Evolutionary conservation across 2,888 invertebrate species (phyloP).

Genomic region (Rhamphomyia laevipes): DNA sequence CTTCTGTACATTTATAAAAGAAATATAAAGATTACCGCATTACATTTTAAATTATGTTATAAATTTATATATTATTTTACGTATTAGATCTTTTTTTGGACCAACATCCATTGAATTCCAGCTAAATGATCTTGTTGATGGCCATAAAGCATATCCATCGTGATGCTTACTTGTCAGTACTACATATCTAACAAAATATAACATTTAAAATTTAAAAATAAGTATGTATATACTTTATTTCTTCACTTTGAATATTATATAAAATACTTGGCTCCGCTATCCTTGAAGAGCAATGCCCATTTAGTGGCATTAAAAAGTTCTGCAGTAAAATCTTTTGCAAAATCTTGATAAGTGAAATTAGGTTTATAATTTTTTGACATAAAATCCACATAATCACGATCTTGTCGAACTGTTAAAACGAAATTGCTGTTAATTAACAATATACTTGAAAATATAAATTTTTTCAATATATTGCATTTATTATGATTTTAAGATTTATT

Average conservation of each 20-base stretch:
- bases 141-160: conserved; percentile 76
- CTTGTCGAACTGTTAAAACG: too few relatives aligned
- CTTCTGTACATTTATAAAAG: conserved; percentile 37
- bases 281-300: conserved; percentile 73
- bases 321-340: conserved; percentile 77
- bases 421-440: too few relatives aligned
- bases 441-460: too few relatives aligned
- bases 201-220: not conserved
- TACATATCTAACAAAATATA: conserved; percentile 61
- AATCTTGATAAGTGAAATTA: conserved; percentile 81
- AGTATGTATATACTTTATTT: too few relatives aligned
- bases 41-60: not conserved
- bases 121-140: conserved; percentile 67
- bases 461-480: too few relatives aligned
- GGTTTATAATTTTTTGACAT: conserved; percentile 77
- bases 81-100: conserved; percentile 63
- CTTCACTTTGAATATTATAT: too few relatives aligned
- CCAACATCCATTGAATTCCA: conserved; percentile 77
- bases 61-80: conserved; percentile 26
- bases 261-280: conserved; percentile 81
- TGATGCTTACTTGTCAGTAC: conserved; percentile 82
- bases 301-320: conserved; percentile 75
- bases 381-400: conserved; percentile 44
- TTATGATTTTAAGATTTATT: too few relatives aligned
- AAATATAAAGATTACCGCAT: too few relatives aligned